These are phyloP conservation scores for Gallinago undulata DNA, from an alignment of 2,113 vertebrate genomes.

Conservation along the genomic window DNA sequence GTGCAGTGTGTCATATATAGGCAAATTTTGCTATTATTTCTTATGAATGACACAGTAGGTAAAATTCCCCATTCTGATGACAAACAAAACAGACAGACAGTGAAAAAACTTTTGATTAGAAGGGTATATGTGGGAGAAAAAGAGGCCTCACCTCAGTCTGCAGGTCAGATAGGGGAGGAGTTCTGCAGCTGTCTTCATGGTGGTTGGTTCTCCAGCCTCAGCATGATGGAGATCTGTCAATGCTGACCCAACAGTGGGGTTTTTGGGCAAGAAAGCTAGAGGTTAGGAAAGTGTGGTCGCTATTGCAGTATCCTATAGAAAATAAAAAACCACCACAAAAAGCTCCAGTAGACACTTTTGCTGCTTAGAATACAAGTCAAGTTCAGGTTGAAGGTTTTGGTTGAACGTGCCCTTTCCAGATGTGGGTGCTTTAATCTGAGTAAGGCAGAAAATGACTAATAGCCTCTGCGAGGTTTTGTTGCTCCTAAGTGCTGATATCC, in stretches of 20 bases:
- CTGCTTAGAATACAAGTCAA: not conserved
- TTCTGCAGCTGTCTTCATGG: not conserved
- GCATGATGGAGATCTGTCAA: not conserved
- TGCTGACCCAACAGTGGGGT: not conserved
- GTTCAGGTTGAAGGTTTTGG: not conserved
- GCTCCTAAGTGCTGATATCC: not conserved
- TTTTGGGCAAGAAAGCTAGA: not conserved
- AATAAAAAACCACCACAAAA: rapidly evolving
- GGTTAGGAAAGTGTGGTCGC: not conserved
- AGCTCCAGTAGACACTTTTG: not conserved
- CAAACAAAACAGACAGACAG: not conserved
- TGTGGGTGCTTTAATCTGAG: not conserved
- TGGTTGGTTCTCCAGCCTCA: not conserved
- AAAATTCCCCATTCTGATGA: not conserved
- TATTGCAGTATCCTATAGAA: not conserved
- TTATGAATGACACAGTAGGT: not conserved
- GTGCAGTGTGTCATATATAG: not conserved
- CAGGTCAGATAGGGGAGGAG: not conserved
- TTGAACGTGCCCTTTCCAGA: not conserved
- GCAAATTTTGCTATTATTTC: not conserved
- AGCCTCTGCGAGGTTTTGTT: not conserved
- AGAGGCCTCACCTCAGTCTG: not conserved
- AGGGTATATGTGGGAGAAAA: not conserved
- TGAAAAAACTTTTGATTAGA: not conserved
- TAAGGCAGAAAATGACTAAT: not conserved